Evolutionary conservation across 1,140 invertebrate genomes (phyloP), one percentile per base, ranked within the genome.

Genomic region (Nasonia longicornis): DNA sequence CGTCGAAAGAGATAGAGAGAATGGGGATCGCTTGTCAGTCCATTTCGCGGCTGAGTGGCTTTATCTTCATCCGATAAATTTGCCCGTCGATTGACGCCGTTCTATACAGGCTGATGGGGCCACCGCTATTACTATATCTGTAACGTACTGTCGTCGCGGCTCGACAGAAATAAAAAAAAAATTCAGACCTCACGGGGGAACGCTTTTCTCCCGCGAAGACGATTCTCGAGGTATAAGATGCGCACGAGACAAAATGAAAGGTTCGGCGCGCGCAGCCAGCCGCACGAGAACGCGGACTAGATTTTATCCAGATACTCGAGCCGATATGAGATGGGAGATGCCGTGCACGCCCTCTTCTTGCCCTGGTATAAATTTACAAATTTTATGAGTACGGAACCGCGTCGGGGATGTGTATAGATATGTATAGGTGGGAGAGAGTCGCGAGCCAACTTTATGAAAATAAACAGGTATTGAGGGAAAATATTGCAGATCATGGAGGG

Each of bases 221-320:
- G 69, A 71, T 71, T 20, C 35, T 71, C 66, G 31, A 35, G 31
- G 31, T 35, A 35, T 52, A 52, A 38, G 38, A 20, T 31, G 20
- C 3, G 35, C 69, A 38, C 69, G 69, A 42, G 35, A 71, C 48
- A 31, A 76, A 76, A 76, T 76, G 63, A 76, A 76, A 76, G 22
- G 66, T 66, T 66, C 38, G 58, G 58, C 58, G 4, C 31, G 52
- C 2, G 14, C 69, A 20, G 69, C 29, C 7, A 42, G 38, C 38
- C 38, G 10, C 38, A 42, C 38, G 0, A 42, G 35, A n/a, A 42
- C 31, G 69, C 8, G 29, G 31, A 16, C 73, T 58, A 31, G 73
- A 75, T 75, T 75, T 75, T 75, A 75, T 75, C 73, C 73, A 75
- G 73, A 63, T 75, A 75, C 52, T 75, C 73, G 29, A 71, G 69